phyloP scores from a whole-genome alignment of 53 echinoderm and acorn worm species.

The Henricia sp. region DNA sequence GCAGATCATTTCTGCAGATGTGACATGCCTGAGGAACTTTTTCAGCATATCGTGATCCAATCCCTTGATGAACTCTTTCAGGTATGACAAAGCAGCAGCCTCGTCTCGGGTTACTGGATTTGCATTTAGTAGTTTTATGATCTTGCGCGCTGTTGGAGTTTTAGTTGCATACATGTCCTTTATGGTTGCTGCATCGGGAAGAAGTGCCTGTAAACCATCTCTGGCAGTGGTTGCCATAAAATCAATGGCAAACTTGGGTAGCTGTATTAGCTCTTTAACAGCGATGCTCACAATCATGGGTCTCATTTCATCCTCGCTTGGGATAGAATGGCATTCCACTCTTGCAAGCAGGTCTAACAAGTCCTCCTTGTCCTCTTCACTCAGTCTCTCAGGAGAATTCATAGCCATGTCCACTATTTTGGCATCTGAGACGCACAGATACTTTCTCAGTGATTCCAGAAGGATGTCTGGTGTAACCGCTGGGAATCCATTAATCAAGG shows the following conservation, averaged over 20 bases:
- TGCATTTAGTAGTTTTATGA: slow-evolving; percentile 30
- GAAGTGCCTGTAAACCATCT: not conserved
- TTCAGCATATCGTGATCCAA: slow-evolving; percentile 21
- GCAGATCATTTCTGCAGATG: slow-evolving; percentile 17
- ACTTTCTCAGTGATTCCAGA: slow-evolving; percentile 19
- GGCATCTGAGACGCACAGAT: not conserved
- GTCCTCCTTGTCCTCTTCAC: slow-evolving; percentile 41
- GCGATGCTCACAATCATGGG: slow-evolving; percentile 20
- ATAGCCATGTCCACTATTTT: no score
- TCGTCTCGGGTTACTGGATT: slow-evolving; percentile 20
- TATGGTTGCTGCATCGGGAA: not conserved
- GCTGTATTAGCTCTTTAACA: slow-evolving; percentile 26
- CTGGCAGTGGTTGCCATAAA: slow-evolving; percentile 2
- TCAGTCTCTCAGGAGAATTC: no score
- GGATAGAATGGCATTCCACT: no score
- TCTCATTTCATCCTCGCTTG: not conserved
- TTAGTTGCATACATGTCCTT: slow-evolving; percentile 24
- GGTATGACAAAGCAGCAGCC: slow-evolving; percentile 8
- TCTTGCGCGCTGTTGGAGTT: slow-evolving; percentile 32
- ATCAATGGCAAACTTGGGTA: slow-evolving; percentile 47
- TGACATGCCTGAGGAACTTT: slow-evolving; percentile 11
- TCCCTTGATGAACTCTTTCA: slow-evolving; percentile 54
- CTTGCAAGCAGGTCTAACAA: slow-evolving; percentile 8
- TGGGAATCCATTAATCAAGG: slow-evolving; percentile 8
- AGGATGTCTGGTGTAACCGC: not conserved